These are phyloP conservation scores for Stenodema calcarata DNA, from an alignment of 2,888 invertebrate genomes.

Conservation along the genomic window DNA sequence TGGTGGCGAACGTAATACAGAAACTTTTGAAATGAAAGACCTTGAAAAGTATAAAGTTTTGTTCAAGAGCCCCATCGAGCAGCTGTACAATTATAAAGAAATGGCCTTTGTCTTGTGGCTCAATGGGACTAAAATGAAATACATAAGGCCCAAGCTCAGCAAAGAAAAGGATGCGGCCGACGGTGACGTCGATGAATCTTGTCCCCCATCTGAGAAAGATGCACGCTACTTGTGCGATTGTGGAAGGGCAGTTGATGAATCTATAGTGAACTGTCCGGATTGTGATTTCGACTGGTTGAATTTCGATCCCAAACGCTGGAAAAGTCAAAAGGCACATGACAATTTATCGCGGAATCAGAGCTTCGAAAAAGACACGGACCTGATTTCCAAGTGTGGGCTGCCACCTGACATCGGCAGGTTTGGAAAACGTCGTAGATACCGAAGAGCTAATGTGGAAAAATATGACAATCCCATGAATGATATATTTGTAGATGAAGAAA, in stretches of 20 bases:
- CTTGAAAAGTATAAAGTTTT: conserved; percentile 15
- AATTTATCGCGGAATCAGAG: too few species aligned
- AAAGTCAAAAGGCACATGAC: not conserved
- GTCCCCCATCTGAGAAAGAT: too few species aligned
- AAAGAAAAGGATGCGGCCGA: not conserved
- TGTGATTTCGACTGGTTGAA: conserved; percentile 22
- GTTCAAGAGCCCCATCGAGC: conserved; percentile 7
- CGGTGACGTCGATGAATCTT: not conserved
- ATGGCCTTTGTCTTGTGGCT: conserved; percentile 26
- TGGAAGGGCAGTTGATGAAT: not conserved
- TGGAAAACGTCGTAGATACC: not conserved
- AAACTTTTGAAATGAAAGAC: not conserved
- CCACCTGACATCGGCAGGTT: not conserved
- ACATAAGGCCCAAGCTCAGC: not conserved
- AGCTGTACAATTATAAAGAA: conserved; percentile 25
- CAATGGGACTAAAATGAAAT: conserved; percentile 27
- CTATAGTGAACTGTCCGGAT: not conserved
- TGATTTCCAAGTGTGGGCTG: too few species aligned
- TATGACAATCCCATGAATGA: conserved; percentile 32
- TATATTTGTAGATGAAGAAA: conserved; percentile 26
- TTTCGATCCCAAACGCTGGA: not conserved
- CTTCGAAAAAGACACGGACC: not conserved
- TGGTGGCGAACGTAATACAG: not conserved
- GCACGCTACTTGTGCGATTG: not conserved
- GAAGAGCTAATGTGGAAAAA: not conserved